A percentile compares a stretch with the other conserved stretches of the same genome.
These are phyloP conservation scores for Aldrovandia affinis DNA, from an alignment of 2,797 vertebrate genomes.

Conservation along the genomic window DNA sequence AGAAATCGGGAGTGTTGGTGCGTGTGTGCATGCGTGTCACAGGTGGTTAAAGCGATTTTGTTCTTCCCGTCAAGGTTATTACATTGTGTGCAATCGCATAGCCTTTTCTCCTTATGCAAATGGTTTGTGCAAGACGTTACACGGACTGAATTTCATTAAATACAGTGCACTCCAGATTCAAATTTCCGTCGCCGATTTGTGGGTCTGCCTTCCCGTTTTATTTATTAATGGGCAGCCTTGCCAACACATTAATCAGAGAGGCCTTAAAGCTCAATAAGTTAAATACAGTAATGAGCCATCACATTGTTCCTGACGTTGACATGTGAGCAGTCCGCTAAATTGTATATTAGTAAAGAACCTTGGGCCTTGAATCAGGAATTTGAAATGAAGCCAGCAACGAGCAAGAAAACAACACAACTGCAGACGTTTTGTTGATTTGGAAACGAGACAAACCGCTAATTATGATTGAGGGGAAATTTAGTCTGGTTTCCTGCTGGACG, in stretches of 20 bases:
- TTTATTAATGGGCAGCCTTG: slow-evolving; percentile 6
- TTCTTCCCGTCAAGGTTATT: background rate
- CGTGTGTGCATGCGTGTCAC: background rate
- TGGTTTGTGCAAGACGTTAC: background rate
- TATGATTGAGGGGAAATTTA: slow-evolving; percentile 14
- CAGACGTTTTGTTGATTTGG: background rate
- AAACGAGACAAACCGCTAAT: slow-evolving; percentile 27
- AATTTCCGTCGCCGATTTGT: slow-evolving; percentile 1
- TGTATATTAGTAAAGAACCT: background rate
- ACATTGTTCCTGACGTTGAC: background rate
- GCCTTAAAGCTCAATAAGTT: background rate
- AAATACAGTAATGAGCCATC: slow-evolving; percentile 6
- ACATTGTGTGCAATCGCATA: background rate
- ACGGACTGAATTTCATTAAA: background rate
- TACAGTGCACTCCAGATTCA: background rate
- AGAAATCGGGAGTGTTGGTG: background rate
- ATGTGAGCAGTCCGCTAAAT: background rate
- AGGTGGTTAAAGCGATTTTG: background rate
- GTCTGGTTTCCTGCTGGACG: slow-evolving; percentile 15
- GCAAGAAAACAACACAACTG: background rate
- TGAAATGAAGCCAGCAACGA: background rate
- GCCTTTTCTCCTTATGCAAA: background rate
- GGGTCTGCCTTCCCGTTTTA: slow-evolving; percentile 7
- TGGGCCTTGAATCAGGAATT: background rate
- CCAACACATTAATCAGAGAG: slow-evolving; percentile 9